These are phyloP conservation scores for Vanacampus margaritifer DNA, from an alignment of 2,113 vertebrate species.

Conservation along the genomic window DNA sequence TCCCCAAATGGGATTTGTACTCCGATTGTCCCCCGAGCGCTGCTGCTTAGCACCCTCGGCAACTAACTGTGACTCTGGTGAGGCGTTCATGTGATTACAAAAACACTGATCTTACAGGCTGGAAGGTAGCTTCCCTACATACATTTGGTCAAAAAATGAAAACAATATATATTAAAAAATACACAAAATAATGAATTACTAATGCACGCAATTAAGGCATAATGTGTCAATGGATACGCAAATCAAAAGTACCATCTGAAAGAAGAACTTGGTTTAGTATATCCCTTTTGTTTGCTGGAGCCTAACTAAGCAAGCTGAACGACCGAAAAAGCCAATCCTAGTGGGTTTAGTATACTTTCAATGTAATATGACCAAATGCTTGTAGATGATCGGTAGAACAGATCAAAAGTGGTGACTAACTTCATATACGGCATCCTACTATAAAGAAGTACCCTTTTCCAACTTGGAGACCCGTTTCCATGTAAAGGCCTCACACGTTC, in stretches of 20 bases:
- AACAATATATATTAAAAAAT: background rate
- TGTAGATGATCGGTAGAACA: background rate
- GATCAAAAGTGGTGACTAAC: slow-evolving; percentile 11
- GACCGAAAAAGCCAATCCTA: too few species aligned
- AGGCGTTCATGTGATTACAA: slow-evolving; percentile 24
- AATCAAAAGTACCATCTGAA: background rate
- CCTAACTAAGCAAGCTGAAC: too few species aligned
- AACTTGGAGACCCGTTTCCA: slow-evolving; percentile 53
- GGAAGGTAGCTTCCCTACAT: background rate
- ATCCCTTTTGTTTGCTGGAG: too few species aligned
- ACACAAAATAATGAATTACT: background rate
- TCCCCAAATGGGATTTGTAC: slow-evolving; percentile 62
- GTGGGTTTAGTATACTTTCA: background rate
- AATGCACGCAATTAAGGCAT: too few species aligned
- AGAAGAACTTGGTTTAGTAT: background rate
- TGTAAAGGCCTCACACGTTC: too few species aligned
- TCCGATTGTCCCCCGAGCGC: slow-evolving; percentile 56
- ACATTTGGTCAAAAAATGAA: background rate
- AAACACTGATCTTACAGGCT: slow-evolving; percentile 26
- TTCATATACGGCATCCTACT: slow-evolving; percentile 20
- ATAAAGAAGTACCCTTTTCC: slow-evolving; percentile 56
- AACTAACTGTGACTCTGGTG: slow-evolving; percentile 26
- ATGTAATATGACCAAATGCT: background rate
- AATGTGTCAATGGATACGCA: too few species aligned
- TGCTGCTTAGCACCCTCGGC: slow-evolving; percentile 70